phyloP scores from a whole-genome alignment of 2,888 invertebrate genomes.

The Lasioglossum malachurum region DNA sequence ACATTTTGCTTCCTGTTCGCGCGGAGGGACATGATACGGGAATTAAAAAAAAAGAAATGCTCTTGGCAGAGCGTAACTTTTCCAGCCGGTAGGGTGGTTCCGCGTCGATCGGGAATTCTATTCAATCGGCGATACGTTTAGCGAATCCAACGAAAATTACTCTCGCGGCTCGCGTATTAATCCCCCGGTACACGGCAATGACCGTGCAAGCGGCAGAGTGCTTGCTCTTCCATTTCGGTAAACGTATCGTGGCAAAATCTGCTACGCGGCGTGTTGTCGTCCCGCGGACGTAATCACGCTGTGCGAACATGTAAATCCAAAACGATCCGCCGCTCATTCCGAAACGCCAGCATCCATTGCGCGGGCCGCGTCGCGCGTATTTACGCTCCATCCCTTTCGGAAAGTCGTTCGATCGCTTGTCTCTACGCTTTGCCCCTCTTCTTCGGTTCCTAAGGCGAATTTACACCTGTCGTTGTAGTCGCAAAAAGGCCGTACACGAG shows the following conservation, averaged over 20 bases:
- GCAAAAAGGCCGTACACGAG: too few species aligned
- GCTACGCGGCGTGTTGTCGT: conserved; percentile 49
- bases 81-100: not conserved
- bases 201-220: conserved; percentile 45
- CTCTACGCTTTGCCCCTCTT: not conserved
- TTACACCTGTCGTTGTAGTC: too few species aligned
- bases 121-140: conserved; percentile 42
- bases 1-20: not conserved
- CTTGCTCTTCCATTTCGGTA: conserved; percentile 69
- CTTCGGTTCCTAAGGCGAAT: not conserved
- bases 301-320: conserved; percentile 62
- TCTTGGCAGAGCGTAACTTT: not conserved
- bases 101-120: conserved; percentile 18
- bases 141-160: conserved; percentile 62
- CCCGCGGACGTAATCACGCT: conserved; percentile 58
- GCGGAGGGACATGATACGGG: not conserved
- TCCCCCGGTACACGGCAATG: conserved; percentile 47
- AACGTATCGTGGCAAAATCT: conserved; percentile 63
- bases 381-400: conserved; percentile 12
- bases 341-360: conserved; percentile 32
- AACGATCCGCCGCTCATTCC: conserved; percentile 49
- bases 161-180: conserved; percentile 59
- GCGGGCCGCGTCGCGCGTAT: conserved; percentile 12
- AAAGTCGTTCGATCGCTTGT: conserved; percentile 7
- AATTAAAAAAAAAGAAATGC: not conserved